phyloP scores from a whole-genome alignment of 2,888 invertebrate species.

The Lamellibrachia columna region DNA sequence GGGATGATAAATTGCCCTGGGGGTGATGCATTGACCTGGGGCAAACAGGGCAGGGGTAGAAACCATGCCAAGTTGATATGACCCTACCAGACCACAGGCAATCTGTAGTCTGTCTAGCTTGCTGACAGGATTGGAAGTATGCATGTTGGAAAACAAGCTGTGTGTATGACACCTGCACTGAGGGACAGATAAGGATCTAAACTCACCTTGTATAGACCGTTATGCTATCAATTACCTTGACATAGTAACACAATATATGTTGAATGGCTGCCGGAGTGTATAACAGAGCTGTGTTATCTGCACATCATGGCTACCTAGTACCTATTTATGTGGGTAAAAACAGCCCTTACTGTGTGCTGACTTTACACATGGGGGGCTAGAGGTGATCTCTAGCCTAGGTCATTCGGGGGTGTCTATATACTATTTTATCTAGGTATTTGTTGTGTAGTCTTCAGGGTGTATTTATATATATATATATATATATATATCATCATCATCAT shows the following conservation, averaged over 20 bases:
- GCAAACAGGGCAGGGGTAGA: neutral
- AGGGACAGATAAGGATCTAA: neutral
- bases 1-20: neutral
- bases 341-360: neutral
- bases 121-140: neutral
- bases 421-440: neutral
- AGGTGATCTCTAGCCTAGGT: neutral
- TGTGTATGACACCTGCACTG: neutral
- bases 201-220: neutral
- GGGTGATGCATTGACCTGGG: neutral
- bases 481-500: too few species aligned
- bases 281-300: neutral
- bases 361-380: neutral
- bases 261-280: neutral
- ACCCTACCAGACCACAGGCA: neutral
- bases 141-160: neutral
- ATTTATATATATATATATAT: too few species aligned
- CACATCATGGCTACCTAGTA: neutral
- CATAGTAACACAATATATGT: neutral
- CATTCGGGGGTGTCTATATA: neutral
- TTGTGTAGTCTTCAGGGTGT: neutral
- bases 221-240: conserved; percentile 10
- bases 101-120: neutral
- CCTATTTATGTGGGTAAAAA: neutral
- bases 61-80: neutral